A percentile compares a stretch with the other conserved stretches of the same genome.
These are phyloP conservation scores for Microcaecilia unicolor DNA, from an alignment of 2,797 vertebrate species.

Conservation along the genomic window DNA sequence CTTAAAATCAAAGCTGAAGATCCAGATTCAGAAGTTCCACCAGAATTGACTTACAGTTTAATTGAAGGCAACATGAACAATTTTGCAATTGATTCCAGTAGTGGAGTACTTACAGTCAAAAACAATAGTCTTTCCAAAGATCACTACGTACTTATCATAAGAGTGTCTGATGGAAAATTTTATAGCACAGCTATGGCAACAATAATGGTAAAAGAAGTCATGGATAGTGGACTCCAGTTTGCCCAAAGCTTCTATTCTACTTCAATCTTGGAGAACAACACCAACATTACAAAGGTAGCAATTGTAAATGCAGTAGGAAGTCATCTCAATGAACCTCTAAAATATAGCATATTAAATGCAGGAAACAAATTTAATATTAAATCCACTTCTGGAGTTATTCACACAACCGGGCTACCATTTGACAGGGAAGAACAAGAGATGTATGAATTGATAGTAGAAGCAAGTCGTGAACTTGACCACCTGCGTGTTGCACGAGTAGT, in stretches of 20 bases:
- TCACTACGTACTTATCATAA: slow-evolving; percentile 77
- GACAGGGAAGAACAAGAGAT: slow-evolving; percentile 87
- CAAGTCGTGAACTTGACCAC: slow-evolving; percentile 78
- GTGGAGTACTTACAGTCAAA: slow-evolving; percentile 77
- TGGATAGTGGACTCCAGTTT: slow-evolving; percentile 88
- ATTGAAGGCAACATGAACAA: slow-evolving; percentile 75
- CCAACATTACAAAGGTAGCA: slow-evolving; percentile 85
- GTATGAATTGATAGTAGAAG: slow-evolving; percentile 90
- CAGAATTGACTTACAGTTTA: slow-evolving; percentile 77
- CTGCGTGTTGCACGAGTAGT: slow-evolving; percentile 83
- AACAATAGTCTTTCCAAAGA: slow-evolving; percentile 86
- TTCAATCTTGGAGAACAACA: slow-evolving; percentile 81
- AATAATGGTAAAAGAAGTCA: slow-evolving; percentile 76
- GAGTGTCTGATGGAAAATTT: slow-evolving; percentile 90
- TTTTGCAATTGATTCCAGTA: slow-evolving; percentile 75
- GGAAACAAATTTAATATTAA: slow-evolving; percentile 84
- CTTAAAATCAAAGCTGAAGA: slow-evolving; percentile 81
- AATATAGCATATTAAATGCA: slow-evolving; percentile 83
- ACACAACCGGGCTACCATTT: slow-evolving; percentile 83
- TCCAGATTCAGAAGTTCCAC: slow-evolving; percentile 76
- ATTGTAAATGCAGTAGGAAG: slow-evolving; percentile 89
- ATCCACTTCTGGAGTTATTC: slow-evolving; percentile 86
- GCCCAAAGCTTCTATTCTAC: slow-evolving; percentile 77
- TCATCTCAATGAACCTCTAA: slow-evolving; percentile 86
- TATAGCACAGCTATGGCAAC: slow-evolving; percentile 78